Percentiles rank a stretch among this genome's conserved stretches.
These are phyloP conservation scores for Muricea muricata DNA, from an alignment of 92 coral and sea anemone species.

Conservation along the genomic window DNA sequence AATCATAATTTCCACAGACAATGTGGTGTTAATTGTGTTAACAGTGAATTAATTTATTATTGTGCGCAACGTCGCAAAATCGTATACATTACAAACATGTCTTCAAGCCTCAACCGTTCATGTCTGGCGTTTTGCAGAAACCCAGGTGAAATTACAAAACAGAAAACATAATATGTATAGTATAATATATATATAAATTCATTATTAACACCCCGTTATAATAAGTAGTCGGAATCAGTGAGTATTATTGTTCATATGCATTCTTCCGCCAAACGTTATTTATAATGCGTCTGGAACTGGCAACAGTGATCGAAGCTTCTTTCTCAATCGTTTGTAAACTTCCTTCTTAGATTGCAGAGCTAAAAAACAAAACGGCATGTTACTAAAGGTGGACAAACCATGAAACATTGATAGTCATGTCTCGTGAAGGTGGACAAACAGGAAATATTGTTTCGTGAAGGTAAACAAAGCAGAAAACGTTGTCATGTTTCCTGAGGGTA, in stretches of 20 bases:
- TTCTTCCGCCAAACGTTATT: not conserved
- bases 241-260: not conserved
- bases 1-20: too few relatives aligned
- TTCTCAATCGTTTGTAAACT: not conserved
- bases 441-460: too few relatives aligned
- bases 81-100: not conserved
- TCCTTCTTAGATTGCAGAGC: not conserved
- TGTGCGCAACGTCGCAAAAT: not conserved
- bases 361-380: not conserved
- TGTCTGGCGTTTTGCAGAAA: not conserved
- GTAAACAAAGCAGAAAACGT: too few relatives aligned
- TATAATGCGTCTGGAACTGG: not conserved
- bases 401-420: too few relatives aligned
- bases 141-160: not conserved
- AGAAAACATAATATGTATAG: not conserved
- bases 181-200: not conserved
- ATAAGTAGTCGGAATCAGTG: too few relatives aligned
- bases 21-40: too few relatives aligned
- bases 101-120: not conserved
- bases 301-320: not conserved
- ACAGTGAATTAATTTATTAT: not conserved
- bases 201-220: conserved; percentile 1
- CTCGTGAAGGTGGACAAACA: too few relatives aligned
- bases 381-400: too few relatives aligned
- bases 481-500: too few relatives aligned